A percentile compares a stretch with the other conserved stretches of the same genome.
These are phyloP conservation scores for Ondatra zibethicus DNA, from an alignment of 2,113 vertebrate species.

Conservation along the genomic window DNA sequence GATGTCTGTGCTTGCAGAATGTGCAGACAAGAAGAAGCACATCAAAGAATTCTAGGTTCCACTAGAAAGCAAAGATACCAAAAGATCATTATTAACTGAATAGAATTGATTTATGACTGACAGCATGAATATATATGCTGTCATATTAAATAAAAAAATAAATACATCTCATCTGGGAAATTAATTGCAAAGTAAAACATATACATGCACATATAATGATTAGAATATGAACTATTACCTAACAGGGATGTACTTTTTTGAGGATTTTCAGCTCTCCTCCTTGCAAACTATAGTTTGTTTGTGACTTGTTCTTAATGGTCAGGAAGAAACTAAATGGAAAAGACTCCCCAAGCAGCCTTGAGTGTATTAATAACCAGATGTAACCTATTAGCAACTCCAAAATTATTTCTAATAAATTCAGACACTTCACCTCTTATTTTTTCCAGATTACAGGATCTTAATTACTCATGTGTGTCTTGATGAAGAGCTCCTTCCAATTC, in stretches of 20 bases:
- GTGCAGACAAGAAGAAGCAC: neutral
- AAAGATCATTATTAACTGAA: neutral
- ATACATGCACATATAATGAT: neutral
- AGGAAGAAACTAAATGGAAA: slow-evolving; percentile 2
- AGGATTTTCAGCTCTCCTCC: neutral
- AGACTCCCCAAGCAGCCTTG: neutral
- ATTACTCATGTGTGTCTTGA: slow-evolving; percentile 54
- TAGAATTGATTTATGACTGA: neutral
- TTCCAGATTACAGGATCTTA: slow-evolving; percentile 51
- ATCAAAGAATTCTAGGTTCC: neutral
- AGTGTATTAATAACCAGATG: slow-evolving; percentile 42
- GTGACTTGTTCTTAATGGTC: neutral
- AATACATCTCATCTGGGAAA: neutral
- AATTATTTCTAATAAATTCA: slow-evolving; percentile 65
- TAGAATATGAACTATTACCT: neutral
- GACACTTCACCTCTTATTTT: slow-evolving; percentile 40
- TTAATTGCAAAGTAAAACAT: neutral
- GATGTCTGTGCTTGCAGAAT: neutral
- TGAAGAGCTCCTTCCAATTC: neutral
- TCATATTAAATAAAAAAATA: neutral
- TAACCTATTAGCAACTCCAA: slow-evolving; percentile 52
- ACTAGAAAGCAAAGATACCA: neutral
- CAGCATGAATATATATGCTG: neutral
- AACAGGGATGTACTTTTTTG: neutral
- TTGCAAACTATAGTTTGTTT: neutral